Evolutionary conservation across 2,888 invertebrate genomes (phyloP), one percentile per base, ranked within the genome.

Genomic region (Pilophorus perplexus): DNA sequence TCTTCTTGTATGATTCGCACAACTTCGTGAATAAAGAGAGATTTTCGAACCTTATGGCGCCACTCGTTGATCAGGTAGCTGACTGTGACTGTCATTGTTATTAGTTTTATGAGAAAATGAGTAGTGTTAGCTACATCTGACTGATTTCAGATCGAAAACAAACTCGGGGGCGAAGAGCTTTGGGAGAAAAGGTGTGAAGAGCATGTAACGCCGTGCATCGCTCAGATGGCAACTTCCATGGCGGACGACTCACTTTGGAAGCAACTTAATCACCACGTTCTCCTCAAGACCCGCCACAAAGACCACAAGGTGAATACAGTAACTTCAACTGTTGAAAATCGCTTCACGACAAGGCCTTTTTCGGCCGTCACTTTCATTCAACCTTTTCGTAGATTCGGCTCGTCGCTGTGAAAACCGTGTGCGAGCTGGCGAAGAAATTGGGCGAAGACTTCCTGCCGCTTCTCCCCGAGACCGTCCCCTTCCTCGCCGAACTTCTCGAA

Each of bases 401-500:
- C 55, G 81, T 83, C 57, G 84, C 89, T 0, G 79, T 93, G 40
- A 82, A 85, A 70, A 85, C 86, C 69, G 79, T 91, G 71, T 86
- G 89, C 60, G 87, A 88, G 72, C 84, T 93, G 74, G 92, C 90
- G 2, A 83, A 84, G 52, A 91, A 89, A 75, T 80, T 96, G 1
- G 93, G 91, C 2, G 91, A 92, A 76, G 91, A 91, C 74, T 96
- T 93, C 79, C 81, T 93, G 72, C 86, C 92, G 0, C 80, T 96
- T 0, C 77, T 96, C 55, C 93, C 96, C 0, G 96, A 97, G 76
- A 93, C 93, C 3, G 89, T 96, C 69, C 95, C 95, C 0, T 95
- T 95, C 81, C 80, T 97, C 33, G 92, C 94, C 0, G 96, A 97
- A 76, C 80, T 97, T 14, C 81, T 96, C 72, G 96, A 96, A 80